Percentiles rank a stretch among this genome's conserved stretches.
Evolutionary conservation across 1,140 invertebrate genomes (phyloP).

Genomic region (Lysiphlebus fabarum): DNA sequence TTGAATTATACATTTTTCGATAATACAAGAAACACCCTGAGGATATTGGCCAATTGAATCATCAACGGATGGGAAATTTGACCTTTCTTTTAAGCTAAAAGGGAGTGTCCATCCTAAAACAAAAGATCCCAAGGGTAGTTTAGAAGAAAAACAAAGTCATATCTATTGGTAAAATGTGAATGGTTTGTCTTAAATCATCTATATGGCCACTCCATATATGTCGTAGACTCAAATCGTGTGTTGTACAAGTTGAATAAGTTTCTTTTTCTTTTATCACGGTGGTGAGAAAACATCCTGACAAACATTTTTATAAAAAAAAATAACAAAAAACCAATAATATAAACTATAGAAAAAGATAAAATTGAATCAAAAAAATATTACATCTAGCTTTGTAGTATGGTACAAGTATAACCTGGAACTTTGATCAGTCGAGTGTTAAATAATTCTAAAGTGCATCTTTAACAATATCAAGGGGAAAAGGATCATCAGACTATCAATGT

Average conservation of each 20-base stretch:
- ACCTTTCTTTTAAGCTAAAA: conserved; percentile 12
- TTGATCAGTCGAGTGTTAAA: conserved; percentile 14
- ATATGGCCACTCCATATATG: conserved; percentile 24
- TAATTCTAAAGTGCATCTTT: background rate
- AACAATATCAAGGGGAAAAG: background rate
- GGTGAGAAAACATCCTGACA: background rate
- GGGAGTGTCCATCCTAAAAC: background rate
- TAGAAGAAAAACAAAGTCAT: conserved; percentile 10
- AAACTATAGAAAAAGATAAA: too few species aligned
- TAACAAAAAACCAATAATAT: too few species aligned
- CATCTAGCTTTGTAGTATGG: background rate
- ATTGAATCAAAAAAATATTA: conserved; percentile 1
- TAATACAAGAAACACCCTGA: background rate
- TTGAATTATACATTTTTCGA: too few species aligned
- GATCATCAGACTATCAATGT: conserved; percentile 15
- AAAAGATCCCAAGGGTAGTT: background rate
- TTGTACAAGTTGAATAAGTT: too few species aligned
- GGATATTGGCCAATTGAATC: conserved; percentile 17
- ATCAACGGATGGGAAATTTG: conserved; percentile 8
- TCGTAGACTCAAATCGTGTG: too few species aligned
- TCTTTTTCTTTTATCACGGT: background rate
- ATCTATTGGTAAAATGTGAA: conserved; percentile 10
- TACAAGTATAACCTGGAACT: too few species aligned
- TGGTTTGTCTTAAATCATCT: conserved; percentile 39
- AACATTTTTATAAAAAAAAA: too few species aligned